Evolutionary conservation across 2,888 invertebrate species (phyloP), one percentile per base, ranked within the genome.

Genomic region (Yponomeuta sedellus): DNA sequence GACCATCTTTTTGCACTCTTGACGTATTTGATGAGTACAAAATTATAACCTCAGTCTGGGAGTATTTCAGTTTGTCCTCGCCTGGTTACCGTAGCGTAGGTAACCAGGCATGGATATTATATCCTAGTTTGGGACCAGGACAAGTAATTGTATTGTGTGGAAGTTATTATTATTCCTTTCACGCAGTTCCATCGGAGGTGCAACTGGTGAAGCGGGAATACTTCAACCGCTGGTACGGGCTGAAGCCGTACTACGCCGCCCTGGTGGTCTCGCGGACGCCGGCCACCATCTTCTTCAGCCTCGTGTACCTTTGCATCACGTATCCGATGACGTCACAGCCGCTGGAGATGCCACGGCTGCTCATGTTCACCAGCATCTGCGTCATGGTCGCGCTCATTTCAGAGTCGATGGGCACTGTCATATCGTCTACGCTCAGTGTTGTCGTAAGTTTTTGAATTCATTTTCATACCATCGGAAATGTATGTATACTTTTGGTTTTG

Each of bases 221-320:
- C 75, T 97, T 97, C 78, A 97, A 97, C 81, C 93, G 95, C 64
- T 97, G 97, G 97, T 97, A 97, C 77, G 93, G 94, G 2, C 78
- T 97, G 22, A 94, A 95, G 75, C 94, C 97, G 0, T 97, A 97
- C 76, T 97, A 95, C 79, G 93, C 93, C 10, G 96, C 97, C 0
- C 82, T 95, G 74, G 94, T 95, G 0, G 82, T 94, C n/a, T 93
- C 96, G 0, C 93, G 94, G 65, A 90, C 96, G 12, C 96, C 96
- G 0, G 81, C 93, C 8, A 96, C 96, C 79, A 92, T 96, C 70
- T 73, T 94, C 68, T 91, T 96, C 75, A 93, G 94, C 12, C 79
- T 93, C 10, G 85, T 95, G 4, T 97, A 95, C 80, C 79, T 96
- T 61, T 75, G 86, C 10, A 93, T 96, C 79, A 94, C 95, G 0